Evolutionary conservation across 2,888 invertebrate genomes (phyloP), one percentile per base, ranked within the genome.

Genomic region (Hesperia comma): DNA sequence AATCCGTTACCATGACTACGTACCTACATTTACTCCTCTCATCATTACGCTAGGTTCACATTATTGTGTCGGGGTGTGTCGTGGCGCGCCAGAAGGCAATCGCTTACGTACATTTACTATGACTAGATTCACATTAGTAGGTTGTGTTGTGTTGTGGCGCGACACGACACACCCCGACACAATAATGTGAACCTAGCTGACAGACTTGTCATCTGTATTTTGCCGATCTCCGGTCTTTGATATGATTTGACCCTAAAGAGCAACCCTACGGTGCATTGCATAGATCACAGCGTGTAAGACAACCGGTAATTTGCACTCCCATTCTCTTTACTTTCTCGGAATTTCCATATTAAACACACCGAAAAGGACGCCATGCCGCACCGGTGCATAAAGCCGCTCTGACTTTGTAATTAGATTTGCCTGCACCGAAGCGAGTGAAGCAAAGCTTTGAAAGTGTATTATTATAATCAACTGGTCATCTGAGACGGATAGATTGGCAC

Each of bases 271-370:
- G 15, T 40, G 51, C 26, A 57, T 51, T 32, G 54, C 49, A 63
- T 63, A 63, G 63, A 57, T 57, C 57, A 37, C 49, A 63, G 51
- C 26, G 51, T 63, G 63, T 40, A 57, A 57, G 49, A 40, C 63
- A 57, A 63, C 63, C 57, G 26, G 57, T 57, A 63, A 63, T 63
- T 63, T 63, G 57, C 56, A 57, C 63, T 63, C 40, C 57, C 63
- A 63, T 63, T 63, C 63, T 63, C 63, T 37, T 63, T 56, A 63
- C 63, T 63, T 63, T 63, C 63, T 37, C 46, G 49, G 33, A 63
- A 63, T 63, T 63, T 63, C 63, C 56, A 63, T 63, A 63, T 56
- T 63, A 63, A 46, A 63, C 63, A 26, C 46, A 19, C 62, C 62
- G 62, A 62, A 55, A 55, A 26, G 53, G 62, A 55, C 32, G 43